phyloP scores from a whole-genome alignment of 2,888 invertebrate genomes.

The Ditylenchus weischeri region DNA sequence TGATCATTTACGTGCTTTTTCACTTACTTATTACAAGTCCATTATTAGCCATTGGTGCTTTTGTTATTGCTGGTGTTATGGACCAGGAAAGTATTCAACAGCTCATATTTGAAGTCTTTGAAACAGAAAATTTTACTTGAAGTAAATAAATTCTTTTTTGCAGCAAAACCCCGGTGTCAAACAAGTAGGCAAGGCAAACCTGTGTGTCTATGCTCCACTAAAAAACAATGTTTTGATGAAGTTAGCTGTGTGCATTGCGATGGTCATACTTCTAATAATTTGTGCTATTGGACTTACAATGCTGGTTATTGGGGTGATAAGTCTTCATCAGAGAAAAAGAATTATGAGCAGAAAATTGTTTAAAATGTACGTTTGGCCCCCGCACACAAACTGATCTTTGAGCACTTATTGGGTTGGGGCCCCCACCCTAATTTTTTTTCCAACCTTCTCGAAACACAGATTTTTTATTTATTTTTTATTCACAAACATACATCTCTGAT shows the following conservation, averaged over 20 bases:
- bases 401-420: too few relatives aligned
- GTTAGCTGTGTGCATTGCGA: background rate
- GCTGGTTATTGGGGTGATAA: background rate
- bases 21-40: background rate
- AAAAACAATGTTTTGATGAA: constrained; percentile 5
- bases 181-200: background rate
- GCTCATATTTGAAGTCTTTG: background rate
- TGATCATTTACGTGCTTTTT: background rate
- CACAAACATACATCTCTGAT: too few relatives aligned
- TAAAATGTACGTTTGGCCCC: background rate
- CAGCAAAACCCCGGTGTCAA: background rate
- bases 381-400: too few relatives aligned
- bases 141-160: background rate
- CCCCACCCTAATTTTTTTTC: too few relatives aligned
- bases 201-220: background rate
- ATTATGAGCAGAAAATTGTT: background rate
- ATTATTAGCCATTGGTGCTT: background rate
- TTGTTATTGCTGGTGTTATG: background rate
- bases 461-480: too few relatives aligned
- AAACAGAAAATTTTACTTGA: background rate
- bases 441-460: too few relatives aligned
- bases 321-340: background rate
- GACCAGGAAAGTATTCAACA: background rate
- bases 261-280: background rate
- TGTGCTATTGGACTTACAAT: background rate